Evolutionary conservation across 2,888 invertebrate genomes (phyloP), one percentile per base, ranked within the genome.

Genomic region (Lissocephala sabroskyi): DNA sequence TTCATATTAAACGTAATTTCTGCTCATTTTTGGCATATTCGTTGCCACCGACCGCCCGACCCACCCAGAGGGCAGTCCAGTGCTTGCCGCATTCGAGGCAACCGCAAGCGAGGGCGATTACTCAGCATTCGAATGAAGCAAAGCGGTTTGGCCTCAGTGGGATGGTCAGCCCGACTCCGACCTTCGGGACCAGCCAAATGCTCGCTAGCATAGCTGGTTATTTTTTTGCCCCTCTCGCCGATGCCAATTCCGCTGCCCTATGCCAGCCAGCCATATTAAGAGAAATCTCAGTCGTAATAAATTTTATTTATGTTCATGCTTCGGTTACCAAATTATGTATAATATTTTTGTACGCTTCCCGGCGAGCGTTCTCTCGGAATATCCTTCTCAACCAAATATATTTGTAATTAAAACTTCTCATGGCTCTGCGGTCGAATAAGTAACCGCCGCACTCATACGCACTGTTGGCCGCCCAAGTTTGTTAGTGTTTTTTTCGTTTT

Each of bases 261-360:
- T 36, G 36, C 13, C 30, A 6, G 28, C 10, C 29, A 28, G 26
- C 17, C 18, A 59, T 65, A 65, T 55, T 62, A 53, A 59, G 42
- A 42, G 61, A 73, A 76, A 76, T 76, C 75, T 76, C 58, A 55
- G 65, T 53, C 45, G 75, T 68, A 53, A 76, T 76, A 77, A 76
- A 76, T 76, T 68, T 55, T 64, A 79, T 76, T 79, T 74, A 74
- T 79, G 64, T 74, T 60, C 65, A 60, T 76, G 65, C 62, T 59
- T 65, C 62, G 77, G 58, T 53, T 63, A 62, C 66, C 65, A 67
- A 79, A 70, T 77, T 59, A 60, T 74, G 45, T 40, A 29, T 36
- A 45, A 32, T 36, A 41, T 41, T 36, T n/a, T 45, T 23, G 6
- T 45, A 28, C 29, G 70, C 60, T 73, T 60, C 54, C 77, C 73